A percentile compares a stretch with the other conserved stretches of the same genome.
Evolutionary conservation across 2,797 vertebrate genomes (phyloP).

Genomic region (Schizopygopsis malacanthus): DNA sequence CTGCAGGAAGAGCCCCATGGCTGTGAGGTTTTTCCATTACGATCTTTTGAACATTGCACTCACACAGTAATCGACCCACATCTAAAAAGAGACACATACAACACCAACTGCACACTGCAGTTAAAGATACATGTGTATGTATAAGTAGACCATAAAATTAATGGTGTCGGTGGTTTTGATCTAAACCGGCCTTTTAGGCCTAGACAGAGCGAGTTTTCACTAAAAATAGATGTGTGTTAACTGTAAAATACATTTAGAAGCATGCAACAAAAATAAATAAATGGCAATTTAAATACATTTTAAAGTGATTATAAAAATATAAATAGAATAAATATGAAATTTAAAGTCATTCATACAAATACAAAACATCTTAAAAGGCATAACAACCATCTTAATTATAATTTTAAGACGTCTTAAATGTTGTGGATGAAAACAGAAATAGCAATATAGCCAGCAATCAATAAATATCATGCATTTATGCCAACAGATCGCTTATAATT

Average conservation of each 20-base stretch:
- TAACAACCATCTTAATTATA: no score
- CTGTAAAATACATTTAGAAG: not conserved
- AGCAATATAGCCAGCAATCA: not conserved
- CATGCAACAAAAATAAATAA: no score
- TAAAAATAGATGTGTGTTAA: not conserved
- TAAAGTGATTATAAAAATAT: no score
- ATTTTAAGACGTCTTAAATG: not conserved
- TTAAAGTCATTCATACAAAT: no score
- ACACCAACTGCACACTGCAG: not conserved
- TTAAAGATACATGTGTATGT: not conserved
- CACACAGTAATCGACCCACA: conserved; percentile 39
- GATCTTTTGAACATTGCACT: conserved; percentile 32
- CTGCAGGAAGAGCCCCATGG: conserved; percentile 23
- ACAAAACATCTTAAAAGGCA: no score
- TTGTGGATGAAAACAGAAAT: not conserved
- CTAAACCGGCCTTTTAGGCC: not conserved
- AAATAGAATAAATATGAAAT: no score
- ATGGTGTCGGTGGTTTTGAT: not conserved
- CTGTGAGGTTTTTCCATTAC: conserved; percentile 50
- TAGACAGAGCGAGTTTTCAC: not conserved
- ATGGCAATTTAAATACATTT: no score
- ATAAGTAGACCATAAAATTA: not conserved
- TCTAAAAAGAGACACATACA: not conserved
- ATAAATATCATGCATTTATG: not conserved
- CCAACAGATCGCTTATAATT: not conserved